A percentile compares a stretch with the other conserved stretches of the same genome.
phyloP scores from a whole-genome alignment of 2,113 vertebrate species.

The Cheirogaleus medius region DNA sequence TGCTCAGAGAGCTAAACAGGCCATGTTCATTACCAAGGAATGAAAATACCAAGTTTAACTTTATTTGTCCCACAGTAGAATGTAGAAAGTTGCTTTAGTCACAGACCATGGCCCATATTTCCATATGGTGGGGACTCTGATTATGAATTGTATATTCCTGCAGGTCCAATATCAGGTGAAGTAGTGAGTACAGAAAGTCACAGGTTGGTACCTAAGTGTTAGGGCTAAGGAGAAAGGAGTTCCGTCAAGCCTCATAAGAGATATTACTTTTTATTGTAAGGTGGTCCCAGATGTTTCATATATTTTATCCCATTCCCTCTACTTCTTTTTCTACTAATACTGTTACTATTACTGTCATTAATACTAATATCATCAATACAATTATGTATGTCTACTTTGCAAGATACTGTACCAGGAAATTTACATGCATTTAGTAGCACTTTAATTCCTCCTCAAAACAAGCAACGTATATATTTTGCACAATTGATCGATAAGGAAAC shows the following conservation, averaged over 20 bases:
- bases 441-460: neutral
- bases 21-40: neutral
- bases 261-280: neutral
- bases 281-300: neutral
- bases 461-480: neutral
- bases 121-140: neutral
- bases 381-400: neutral
- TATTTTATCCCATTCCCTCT: neutral
- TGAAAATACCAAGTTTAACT: neutral
- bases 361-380: neutral
- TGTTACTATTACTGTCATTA: neutral
- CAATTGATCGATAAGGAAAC: neutral
- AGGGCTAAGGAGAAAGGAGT: neutral
- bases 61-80: conserved; percentile 28
- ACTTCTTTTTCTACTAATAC: neutral
- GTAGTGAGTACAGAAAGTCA: neutral
- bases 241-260: neutral
- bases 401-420: neutral
- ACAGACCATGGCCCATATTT: neutral
- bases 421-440: neutral
- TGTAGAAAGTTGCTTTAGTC: conserved; percentile 49
- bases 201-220: neutral
- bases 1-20: conserved; percentile 1
- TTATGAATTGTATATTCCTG: neutral
- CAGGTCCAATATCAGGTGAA: neutral